A percentile compares a stretch with the other conserved stretches of the same genome.
phyloP scores from a whole-genome alignment of 1,140 invertebrate species.

The Euwallacea fornicatus region DNA sequence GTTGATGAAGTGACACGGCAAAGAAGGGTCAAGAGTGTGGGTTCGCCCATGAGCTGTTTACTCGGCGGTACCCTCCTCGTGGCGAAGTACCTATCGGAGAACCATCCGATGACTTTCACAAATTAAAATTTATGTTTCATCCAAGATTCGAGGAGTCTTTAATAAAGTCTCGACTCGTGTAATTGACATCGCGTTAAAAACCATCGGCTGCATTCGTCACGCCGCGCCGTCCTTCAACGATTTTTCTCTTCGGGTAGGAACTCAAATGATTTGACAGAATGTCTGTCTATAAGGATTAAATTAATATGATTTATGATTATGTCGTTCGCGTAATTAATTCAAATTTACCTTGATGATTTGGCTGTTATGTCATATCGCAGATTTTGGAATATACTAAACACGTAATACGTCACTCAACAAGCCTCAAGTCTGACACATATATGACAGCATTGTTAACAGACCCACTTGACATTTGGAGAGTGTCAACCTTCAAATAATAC shows the following conservation, averaged over 20 bases:
- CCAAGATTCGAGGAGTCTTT: constrained; percentile 29
- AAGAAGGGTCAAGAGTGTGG: constrained; percentile 36
- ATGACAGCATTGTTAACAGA: no score
- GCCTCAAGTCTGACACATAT: no score
- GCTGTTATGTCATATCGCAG: not conserved
- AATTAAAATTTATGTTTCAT: constrained; percentile 38
- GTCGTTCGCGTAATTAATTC: not conserved
- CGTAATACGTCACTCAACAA: no score
- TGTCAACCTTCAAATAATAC: no score
- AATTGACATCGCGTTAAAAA: constrained; percentile 33
- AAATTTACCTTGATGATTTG: not conserved
- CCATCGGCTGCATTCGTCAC: not conserved
- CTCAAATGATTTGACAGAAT: not conserved
- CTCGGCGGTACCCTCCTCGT: constrained; percentile 27
- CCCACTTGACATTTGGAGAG: no score
- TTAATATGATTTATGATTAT: not conserved
- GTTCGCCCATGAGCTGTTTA: constrained; percentile 22
- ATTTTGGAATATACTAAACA: not conserved
- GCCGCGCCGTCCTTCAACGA: not conserved
- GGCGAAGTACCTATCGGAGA: constrained; percentile 17
- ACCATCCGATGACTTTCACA: constrained; percentile 34
- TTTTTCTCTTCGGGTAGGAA: not conserved
- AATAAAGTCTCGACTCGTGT: constrained; percentile 18
- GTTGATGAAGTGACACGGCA: constrained; percentile 35
- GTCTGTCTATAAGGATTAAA: not conserved